A percentile compares a stretch with the other conserved stretches of the same genome.
These are phyloP conservation scores for Xestia c-nigrum DNA, from an alignment of 2,888 invertebrate genomes.

Conservation along the genomic window DNA sequence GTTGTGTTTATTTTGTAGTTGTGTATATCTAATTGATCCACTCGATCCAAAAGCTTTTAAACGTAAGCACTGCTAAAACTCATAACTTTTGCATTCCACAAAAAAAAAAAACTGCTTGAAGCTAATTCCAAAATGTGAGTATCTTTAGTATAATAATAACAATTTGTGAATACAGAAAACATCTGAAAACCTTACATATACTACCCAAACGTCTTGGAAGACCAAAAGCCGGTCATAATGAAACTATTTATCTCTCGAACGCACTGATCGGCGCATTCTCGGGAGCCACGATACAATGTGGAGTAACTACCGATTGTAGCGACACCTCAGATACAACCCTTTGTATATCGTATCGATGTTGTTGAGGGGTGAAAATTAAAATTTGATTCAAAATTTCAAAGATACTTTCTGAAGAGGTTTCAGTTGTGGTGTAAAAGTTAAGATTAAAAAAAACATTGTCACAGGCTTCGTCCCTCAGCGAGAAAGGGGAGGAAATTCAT, in stretches of 20 bases:
- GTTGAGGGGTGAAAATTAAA: neutral
- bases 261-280: conserved; percentile 78
- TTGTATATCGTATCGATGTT: conserved; percentile 34
- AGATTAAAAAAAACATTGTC: no score
- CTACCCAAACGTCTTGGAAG: conserved; percentile 75
- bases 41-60: no score
- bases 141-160: neutral
- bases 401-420: neutral
- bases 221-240: conserved; percentile 86
- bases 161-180: neutral
- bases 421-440: neutral
- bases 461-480: neutral
- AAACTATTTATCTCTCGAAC: conserved; percentile 87
- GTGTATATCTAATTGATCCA: no score
- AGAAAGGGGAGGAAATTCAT: neutral
- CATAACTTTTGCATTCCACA: no score
- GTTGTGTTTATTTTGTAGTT: no score
- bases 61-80: neutral
- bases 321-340: conserved; percentile 61
- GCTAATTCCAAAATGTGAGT: no score
- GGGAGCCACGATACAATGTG: conserved; percentile 74
- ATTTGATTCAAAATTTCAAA: neutral
- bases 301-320: conserved; percentile 58
- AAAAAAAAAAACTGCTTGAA: no score
- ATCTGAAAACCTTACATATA: conserved; percentile 68